A percentile compares a stretch with the other conserved stretches of the same genome.
Evolutionary conservation across 2,797 vertebrate species (phyloP).

Genomic region (Arnoldichthys spilopterus): DNA sequence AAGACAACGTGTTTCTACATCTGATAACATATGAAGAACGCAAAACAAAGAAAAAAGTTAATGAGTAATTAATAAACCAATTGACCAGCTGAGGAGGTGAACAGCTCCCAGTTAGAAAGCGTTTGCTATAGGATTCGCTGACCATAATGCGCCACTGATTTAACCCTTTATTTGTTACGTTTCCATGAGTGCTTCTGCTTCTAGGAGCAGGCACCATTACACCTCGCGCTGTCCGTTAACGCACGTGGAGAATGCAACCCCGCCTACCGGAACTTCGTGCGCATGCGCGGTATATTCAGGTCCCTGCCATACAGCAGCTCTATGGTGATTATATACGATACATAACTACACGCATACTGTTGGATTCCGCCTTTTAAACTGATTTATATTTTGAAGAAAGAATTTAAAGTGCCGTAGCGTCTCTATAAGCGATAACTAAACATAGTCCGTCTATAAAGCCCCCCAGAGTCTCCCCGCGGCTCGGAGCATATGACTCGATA

Average conservation of each 20-base stretch:
- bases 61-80: neutral
- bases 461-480: neutral
- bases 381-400: neutral
- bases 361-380: no score
- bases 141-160: no score
- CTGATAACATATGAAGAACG: no score
- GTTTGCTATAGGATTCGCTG: no score
- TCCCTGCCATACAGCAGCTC: slow-evolving; percentile 10
- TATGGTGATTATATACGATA: neutral
- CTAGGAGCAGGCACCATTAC: neutral
- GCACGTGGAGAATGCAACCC: slow-evolving; percentile 42
- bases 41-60: neutral
- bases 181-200: neutral
- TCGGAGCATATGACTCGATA: slow-evolving; percentile 28
- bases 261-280: slow-evolving; percentile 19
- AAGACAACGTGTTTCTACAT: no score
- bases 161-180: no score
- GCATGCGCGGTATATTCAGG: slow-evolving; percentile 31
- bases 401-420: neutral
- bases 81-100: neutral
- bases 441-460: neutral
- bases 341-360: neutral
- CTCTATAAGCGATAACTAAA: neutral
- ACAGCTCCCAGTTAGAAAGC: neutral
- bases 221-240: neutral